phyloP scores from a whole-genome alignment of 2,113 vertebrate species.

The Clinocottus analis region DNA sequence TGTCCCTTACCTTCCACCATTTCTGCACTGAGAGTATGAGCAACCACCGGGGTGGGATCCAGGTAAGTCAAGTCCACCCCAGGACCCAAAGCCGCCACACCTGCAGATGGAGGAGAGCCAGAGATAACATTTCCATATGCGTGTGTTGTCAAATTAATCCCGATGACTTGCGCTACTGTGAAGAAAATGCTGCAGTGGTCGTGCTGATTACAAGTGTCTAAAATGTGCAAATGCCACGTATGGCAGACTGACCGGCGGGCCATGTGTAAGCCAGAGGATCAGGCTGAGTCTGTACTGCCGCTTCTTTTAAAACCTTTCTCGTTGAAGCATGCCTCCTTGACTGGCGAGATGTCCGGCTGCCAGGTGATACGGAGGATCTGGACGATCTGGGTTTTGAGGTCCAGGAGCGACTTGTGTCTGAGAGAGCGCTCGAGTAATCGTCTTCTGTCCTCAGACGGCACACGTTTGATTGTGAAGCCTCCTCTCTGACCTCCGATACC shows the following conservation, averaged over 20 bases:
- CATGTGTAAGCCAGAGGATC: constrained; percentile 56
- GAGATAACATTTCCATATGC: not conserved
- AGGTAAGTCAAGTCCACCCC: constrained; percentile 62
- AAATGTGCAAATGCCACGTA: not conserved
- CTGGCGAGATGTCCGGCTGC: not conserved
- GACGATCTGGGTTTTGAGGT: constrained; percentile 24
- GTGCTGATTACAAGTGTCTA: not conserved
- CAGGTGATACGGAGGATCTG: constrained; percentile 29
- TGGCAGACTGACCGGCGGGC: constrained; percentile 80
- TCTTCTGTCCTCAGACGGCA: constrained; percentile 5
- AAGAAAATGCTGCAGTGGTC: not conserved
- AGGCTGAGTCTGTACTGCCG: constrained; percentile 83
- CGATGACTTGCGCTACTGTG: not conserved
- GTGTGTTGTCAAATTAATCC: not conserved
- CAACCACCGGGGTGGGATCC: constrained; percentile 78
- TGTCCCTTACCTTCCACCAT: constrained; percentile 86
- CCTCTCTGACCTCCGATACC: constrained; percentile 26
- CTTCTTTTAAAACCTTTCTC: constrained; percentile 76
- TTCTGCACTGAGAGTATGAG: constrained; percentile 81
- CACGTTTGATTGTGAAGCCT: not conserved
- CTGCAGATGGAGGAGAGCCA: constrained; percentile 52
- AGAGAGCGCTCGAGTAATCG: constrained; percentile 32
- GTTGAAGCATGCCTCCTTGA: not conserved
- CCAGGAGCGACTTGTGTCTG: constrained; percentile 24
- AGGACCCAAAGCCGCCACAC: constrained; percentile 24